Evolutionary conservation across 2,888 invertebrate genomes (phyloP), one percentile per base, ranked within the genome.

Genomic region (Melieria picta): DNA sequence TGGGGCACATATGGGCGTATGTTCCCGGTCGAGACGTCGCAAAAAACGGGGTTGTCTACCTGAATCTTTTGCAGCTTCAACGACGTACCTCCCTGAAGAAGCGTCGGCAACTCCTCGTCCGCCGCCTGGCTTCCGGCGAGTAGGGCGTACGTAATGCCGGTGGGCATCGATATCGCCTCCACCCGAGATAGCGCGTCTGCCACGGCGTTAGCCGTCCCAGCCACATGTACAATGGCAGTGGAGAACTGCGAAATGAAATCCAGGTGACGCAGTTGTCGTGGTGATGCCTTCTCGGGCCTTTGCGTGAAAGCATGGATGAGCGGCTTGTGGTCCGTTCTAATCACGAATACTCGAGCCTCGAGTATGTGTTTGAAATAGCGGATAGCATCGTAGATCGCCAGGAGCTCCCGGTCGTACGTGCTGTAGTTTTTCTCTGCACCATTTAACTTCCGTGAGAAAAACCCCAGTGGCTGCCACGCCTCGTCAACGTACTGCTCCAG

Each of bases 401-500:
- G 43, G 5, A 58, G 58, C 11, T 58, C 58, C 7, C 58, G 30
- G 10, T 57, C 57, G 13, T 57, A 57, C 1, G 61, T 71, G n/a
- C 72, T n/a, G 57, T 57, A 13, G 7, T 57, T 57, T 13, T 16
- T 57, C 30, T 57, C 57, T 11, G 61, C 47, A 16, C 46, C 13
- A 61, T 45, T 45, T 6, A 74, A 66, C 85, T 87, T 2, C 84
- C 82, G 77, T 0, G 84, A 84, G 69, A 82, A 86, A 66, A 76
- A 73, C 30, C 46, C 43, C 70, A 75, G 52, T 42, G 76, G 78
- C 62, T 74, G 16, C 69, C 64, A 71, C 10, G 60, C 48, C 58
- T 57, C 64, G 16, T 76, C 57, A 5, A 73, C 42, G n/a, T 64
- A 50, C 52, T 79, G 74, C 52, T 77, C 65, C 11, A 76, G 52